Base-by-base conservation (phyloP, 2,888 invertebrate species). In the Temnothorax rugatulus region DNA sequence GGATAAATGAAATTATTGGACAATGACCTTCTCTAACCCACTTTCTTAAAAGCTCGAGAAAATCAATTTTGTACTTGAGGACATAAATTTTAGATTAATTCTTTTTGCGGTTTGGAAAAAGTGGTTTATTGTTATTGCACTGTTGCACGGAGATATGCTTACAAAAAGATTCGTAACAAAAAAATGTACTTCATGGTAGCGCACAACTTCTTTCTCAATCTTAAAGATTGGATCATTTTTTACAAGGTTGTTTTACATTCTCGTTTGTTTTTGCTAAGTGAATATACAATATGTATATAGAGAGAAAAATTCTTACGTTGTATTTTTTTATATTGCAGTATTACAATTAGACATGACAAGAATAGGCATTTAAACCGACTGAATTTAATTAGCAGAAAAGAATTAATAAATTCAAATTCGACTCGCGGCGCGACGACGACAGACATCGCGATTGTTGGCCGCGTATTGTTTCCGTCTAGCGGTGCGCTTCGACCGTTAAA, bases 401-500 rank as follows among this genome's bases (percentile, higher is more conserved):
- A 57, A 25, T 11, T 11, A 0, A 5, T 15, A 47, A 75, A 41
- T 74, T 73, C 8, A 21, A 57, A n/a, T 47, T 59, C n/a, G 13
- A 64, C 4, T 38, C 18, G 18, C 18, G 18, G 18, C 7, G 29
- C 13, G 7, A 18, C 9, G 25, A 3, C 25, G 34, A 21, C 8
- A 13, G 15, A 57, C 11, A 25, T 21, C 25, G 21, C 21, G 25
- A 38, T 52, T 9, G 18, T 9, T 29, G 25, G 15, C 21, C 13
- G 29, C 25, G 38, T 54, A 38, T 66, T 66, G 50, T 34, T 34
- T 50, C n/a, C 18, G 59, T 34, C 64, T 76, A 76, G 18, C 25
- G 38, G 50, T 15, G 15, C 7, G 52, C 13, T 41, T 64, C 25
- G 8, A 76, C 52, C 66, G 76, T 76, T 76, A 66, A 76, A 66